Conservation (phyloP, 1,140 invertebrate genomes). For the Tachypleus tridentatus region DNA sequence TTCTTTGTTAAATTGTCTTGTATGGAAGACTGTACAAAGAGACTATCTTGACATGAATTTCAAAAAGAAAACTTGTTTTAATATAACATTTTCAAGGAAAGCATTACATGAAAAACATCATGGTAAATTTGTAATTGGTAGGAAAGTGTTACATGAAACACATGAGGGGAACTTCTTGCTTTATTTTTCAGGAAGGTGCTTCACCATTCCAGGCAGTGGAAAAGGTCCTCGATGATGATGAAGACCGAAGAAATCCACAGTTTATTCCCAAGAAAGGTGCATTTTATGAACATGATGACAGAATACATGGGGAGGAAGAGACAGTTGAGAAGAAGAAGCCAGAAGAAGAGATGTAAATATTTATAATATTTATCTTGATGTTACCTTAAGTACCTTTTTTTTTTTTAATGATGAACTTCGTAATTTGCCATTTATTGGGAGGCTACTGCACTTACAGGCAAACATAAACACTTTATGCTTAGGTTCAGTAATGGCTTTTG, state of each 20-base stretch:
- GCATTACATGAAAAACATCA: not conserved
- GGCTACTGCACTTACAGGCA: too few relatives aligned
- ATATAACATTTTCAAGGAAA: not conserved
- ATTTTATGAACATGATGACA: conserved; percentile 92
- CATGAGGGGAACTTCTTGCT: not conserved
- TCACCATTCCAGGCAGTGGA: conserved; percentile 22
- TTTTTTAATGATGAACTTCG: not conserved
- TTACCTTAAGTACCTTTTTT: not conserved
- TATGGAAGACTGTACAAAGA: too few relatives aligned
- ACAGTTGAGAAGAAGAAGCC: conserved; percentile 26
- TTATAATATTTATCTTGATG: too few relatives aligned
- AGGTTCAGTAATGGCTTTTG: too few relatives aligned
- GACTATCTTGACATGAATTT: too few relatives aligned
- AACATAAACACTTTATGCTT: too few relatives aligned
- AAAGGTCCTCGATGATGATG: conserved; percentile 63
- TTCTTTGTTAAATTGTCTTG: too few relatives aligned
- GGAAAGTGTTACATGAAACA: conserved; percentile 24
- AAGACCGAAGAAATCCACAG: conserved; percentile 89
- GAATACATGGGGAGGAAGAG: conserved; percentile 41
- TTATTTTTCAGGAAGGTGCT: conserved; percentile 1
- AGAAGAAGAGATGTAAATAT: conserved; percentile 6
- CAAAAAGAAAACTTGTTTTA: too few relatives aligned
- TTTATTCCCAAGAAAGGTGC: conserved; percentile 92
- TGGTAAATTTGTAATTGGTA: conserved; percentile 1
- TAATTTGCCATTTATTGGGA: too few relatives aligned